These are phyloP conservation scores for Limenitis camilla DNA, from an alignment of 2,888 invertebrate species.

Conservation along the genomic window DNA sequence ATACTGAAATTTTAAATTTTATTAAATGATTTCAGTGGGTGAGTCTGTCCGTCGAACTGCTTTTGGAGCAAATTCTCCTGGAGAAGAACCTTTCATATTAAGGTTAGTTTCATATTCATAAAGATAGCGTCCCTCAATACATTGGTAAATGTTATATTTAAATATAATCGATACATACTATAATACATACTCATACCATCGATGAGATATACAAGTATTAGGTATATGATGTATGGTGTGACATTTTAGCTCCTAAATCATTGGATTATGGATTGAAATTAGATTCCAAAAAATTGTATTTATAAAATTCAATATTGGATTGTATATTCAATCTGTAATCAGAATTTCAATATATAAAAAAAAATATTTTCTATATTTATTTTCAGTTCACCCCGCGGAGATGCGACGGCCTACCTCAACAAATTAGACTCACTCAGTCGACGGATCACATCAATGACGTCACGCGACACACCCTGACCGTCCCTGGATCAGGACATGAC, in stretches of 20 bases:
- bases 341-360: too few species aligned
- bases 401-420: constrained; percentile 44
- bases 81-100: constrained; percentile 47
- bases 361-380: neutral
- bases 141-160: neutral
- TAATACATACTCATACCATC: neutral
- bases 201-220: too few species aligned
- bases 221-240: too few species aligned
- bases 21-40: constrained; percentile 11
- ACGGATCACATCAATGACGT: constrained; percentile 27
- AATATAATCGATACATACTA: neutral
- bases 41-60: constrained; percentile 45
- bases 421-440: constrained; percentile 36
- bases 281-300: too few species aligned
- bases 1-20: too few species aligned
- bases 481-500: constrained; percentile 33
- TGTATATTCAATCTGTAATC: too few species aligned
- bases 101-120: constrained; percentile 35
- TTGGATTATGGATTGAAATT: too few species aligned
- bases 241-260: too few species aligned
- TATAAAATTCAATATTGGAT: too few species aligned
- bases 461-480: constrained; percentile 46
- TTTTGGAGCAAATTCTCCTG: constrained; percentile 39
- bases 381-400: constrained; percentile 26
- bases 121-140: neutral